phyloP scores from a whole-genome alignment of 2,888 invertebrate species.

The Matsumyia berberina region DNA sequence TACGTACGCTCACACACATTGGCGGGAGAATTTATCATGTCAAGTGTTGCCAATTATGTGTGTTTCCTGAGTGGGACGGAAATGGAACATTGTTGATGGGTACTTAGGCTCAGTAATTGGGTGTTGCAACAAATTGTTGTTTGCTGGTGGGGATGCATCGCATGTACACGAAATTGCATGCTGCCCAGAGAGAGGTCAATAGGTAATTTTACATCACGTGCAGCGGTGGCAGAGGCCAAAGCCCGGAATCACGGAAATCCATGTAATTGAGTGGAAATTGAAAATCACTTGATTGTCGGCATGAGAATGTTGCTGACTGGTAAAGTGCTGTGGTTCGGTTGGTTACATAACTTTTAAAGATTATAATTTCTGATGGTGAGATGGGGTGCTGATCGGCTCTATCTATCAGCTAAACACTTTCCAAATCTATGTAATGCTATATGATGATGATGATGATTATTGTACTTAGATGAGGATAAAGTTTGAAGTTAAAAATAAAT shows the following conservation, averaged over 20 bases:
- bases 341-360: too few relatives aligned
- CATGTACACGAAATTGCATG: constrained; percentile 53
- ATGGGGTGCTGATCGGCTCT: too few relatives aligned
- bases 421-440: too few relatives aligned
- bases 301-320: constrained; percentile 3
- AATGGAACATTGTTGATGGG: constrained; percentile 22
- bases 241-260: constrained; percentile 51
- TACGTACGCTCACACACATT: constrained; percentile 1
- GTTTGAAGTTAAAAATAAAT: too few relatives aligned
- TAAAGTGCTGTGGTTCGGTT: too few relatives aligned
- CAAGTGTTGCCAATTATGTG: constrained; percentile 72
- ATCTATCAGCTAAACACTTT: too few relatives aligned
- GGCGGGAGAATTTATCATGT: constrained; percentile 65
- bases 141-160: constrained; percentile 24
- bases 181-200: constrained; percentile 47
- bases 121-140: constrained; percentile 57
- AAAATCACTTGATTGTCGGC: constrained; percentile 59
- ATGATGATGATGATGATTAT: too few relatives aligned
- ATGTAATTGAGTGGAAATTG: constrained; percentile 62
- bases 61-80: constrained; percentile 42
- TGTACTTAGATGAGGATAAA: too few relatives aligned
- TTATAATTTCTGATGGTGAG: too few relatives aligned
- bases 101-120: constrained; percentile 61
- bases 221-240: constrained; percentile 47
- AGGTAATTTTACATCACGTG: constrained; percentile 47